Conservation (phyloP, 2,888 invertebrate species). For the Dasypolia templi region DNA sequence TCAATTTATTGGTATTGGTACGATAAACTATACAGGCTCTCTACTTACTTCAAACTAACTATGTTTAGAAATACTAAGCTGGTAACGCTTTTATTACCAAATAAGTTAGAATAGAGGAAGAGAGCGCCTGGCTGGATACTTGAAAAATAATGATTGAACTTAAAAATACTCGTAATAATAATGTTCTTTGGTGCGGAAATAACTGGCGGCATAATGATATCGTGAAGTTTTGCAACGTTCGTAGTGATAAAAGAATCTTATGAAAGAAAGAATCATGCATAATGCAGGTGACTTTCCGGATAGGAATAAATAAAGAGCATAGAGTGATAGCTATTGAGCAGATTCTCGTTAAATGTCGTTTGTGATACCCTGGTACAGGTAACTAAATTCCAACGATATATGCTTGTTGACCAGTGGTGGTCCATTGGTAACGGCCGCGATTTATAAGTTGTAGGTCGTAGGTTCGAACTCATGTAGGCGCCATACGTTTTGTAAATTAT, state of each 20-base stretch:
- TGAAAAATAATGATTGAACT: background rate
- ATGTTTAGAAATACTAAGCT: background rate
- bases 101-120: background rate
- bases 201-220: background rate
- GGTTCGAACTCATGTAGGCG: no score
- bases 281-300: background rate
- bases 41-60: background rate
- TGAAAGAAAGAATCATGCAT: background rate
- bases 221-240: background rate
- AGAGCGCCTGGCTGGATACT: background rate
- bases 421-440: no score
- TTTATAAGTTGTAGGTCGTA: no score
- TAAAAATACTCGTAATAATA: conserved; percentile 8
- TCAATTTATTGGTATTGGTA: background rate
- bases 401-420: no score
- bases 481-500: no score
- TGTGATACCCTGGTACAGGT: background rate
- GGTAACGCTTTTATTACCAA: background rate
- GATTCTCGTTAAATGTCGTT: background rate
- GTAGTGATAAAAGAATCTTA: background rate
- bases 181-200: background rate
- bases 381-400: background rate
- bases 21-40: background rate
- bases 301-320: background rate
- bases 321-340: background rate